Conservation (phyloP, 2,113 vertebrate genomes). For the Boulengeromyrus knoepffleri region DNA sequence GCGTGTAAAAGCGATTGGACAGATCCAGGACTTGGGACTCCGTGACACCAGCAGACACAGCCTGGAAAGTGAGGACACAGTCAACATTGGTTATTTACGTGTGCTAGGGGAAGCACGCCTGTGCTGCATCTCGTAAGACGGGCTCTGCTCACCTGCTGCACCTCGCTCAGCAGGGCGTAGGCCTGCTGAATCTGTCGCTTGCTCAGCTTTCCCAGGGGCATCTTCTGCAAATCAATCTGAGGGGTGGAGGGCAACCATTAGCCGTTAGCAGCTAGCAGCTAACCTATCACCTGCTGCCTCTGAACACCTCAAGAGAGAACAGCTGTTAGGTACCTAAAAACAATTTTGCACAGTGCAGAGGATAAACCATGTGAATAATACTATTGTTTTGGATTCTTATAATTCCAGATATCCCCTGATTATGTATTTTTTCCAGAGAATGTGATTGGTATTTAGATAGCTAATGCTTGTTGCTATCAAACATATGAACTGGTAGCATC, state of each 20-base stretch:
- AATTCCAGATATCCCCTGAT: neutral
- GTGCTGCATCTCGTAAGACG: neutral
- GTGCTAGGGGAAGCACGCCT: neutral
- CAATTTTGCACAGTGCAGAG: neutral
- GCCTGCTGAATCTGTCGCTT: slow-evolving; percentile 96
- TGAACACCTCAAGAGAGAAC: neutral
- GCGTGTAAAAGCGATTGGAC: slow-evolving; percentile 94
- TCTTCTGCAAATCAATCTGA: slow-evolving; percentile 98
- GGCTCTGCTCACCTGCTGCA: slow-evolving; percentile 78
- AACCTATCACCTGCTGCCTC: neutral
- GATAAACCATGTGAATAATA: neutral
- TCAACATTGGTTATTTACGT: neutral
- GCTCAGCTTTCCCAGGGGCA: slow-evolving; percentile 95
- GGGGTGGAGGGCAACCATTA: neutral
- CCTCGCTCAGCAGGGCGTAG: slow-evolving; percentile 87
- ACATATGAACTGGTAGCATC: neutral
- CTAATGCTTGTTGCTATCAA: neutral
- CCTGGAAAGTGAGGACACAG: slow-evolving; percentile 49
- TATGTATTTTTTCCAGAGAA: neutral
- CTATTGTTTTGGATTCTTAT: neutral
- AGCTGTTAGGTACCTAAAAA: neutral
- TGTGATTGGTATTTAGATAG: neutral
- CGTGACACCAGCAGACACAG: slow-evolving; percentile 68
- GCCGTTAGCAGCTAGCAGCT: neutral
- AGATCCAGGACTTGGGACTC: slow-evolving; percentile 88